Evolutionary conservation across 1,140 invertebrate genomes (phyloP).

Genomic region (Drosophila arizonae): DNA sequence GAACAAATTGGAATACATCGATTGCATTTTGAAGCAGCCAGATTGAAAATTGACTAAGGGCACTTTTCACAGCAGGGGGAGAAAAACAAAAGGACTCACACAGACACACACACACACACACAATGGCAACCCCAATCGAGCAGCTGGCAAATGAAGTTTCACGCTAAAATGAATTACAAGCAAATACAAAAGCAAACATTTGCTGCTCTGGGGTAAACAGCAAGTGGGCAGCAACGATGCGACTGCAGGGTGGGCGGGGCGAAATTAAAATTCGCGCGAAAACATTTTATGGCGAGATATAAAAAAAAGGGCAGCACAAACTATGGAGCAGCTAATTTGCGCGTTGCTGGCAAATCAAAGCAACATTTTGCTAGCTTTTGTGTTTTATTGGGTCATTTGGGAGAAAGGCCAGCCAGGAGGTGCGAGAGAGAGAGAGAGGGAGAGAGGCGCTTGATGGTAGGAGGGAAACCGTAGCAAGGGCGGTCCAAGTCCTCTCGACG

Average conservation of each 20-base stretch:
- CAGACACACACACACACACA: background rate
- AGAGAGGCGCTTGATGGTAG: background rate
- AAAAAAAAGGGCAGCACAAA: conserved; percentile 48
- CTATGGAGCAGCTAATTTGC: conserved; percentile 72
- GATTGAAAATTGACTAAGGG: conserved; percentile 43
- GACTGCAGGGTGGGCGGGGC: background rate
- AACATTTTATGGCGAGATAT: conserved; percentile 72
- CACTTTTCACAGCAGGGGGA: conserved; percentile 10
- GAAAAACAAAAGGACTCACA: background rate
- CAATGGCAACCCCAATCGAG: conserved; percentile 33
- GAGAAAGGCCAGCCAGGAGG: too few species aligned
- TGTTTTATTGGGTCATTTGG: conserved; percentile 73
- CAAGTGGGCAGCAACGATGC: background rate
- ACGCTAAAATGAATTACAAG: conserved; percentile 74
- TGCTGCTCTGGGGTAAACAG: conserved; percentile 35
- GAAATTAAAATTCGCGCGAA: conserved; percentile 74
- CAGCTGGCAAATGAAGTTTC: conserved; percentile 58
- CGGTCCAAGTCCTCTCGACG: conserved; percentile 15
- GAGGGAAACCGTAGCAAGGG: conserved; percentile 3
- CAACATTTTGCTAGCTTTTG: conserved; percentile 67
- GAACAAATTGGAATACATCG: conserved; percentile 63
- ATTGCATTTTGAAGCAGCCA: conserved; percentile 60
- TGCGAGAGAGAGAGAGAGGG: background rate
- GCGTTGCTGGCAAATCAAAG: conserved; percentile 72
- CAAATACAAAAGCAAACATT: conserved; percentile 60